Conservation (phyloP, 2,888 invertebrate species). For the Cheilosia grossa region DNA sequence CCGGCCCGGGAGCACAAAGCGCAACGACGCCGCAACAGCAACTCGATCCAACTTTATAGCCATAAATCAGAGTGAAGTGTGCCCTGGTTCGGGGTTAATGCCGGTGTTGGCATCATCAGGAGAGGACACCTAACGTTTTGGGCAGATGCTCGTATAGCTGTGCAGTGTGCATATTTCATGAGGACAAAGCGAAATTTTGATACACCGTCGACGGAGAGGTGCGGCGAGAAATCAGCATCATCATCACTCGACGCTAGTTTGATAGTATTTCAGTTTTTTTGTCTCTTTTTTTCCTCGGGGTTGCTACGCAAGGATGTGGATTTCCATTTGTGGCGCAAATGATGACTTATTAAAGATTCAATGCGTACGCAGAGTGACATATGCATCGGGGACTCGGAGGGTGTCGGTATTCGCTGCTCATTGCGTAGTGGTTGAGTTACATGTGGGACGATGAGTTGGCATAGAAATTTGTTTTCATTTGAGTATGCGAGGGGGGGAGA, state of each 20-base stretch:
- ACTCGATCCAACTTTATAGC: slow-evolving; percentile 54
- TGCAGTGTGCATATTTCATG: slow-evolving; percentile 68
- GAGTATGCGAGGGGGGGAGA: not conserved
- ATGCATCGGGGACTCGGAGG: slow-evolving; percentile 25
- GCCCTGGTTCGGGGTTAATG: slow-evolving; percentile 47
- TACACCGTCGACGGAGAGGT: slow-evolving; percentile 12
- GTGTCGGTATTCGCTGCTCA: not conserved
- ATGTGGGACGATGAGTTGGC: slow-evolving; percentile 8
- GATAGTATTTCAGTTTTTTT: slow-evolving; percentile 4
- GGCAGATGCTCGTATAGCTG: slow-evolving; percentile 20
- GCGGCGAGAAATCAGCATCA: slow-evolving; percentile 44
- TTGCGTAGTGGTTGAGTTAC: slow-evolving; percentile 16
- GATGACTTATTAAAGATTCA: slow-evolving; percentile 71
- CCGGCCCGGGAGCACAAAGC: slow-evolving; percentile 48
- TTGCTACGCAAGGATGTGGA: slow-evolving; percentile 12
- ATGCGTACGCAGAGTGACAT: slow-evolving; percentile 49
- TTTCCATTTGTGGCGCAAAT: slow-evolving; percentile 49
- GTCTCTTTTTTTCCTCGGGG: not conserved
- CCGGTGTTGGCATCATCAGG: slow-evolving; percentile 54
- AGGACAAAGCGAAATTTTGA: slow-evolving; percentile 61
- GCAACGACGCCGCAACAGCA: slow-evolving; percentile 48
- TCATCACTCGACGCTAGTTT: slow-evolving; percentile 14
- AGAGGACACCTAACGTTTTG: slow-evolving; percentile 47
- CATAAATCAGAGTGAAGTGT: slow-evolving; percentile 65
- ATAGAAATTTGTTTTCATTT: slow-evolving; percentile 32